Evolutionary conservation across 2,888 invertebrate species (phyloP).

Genomic region (Stenolophus ochropezus): DNA sequence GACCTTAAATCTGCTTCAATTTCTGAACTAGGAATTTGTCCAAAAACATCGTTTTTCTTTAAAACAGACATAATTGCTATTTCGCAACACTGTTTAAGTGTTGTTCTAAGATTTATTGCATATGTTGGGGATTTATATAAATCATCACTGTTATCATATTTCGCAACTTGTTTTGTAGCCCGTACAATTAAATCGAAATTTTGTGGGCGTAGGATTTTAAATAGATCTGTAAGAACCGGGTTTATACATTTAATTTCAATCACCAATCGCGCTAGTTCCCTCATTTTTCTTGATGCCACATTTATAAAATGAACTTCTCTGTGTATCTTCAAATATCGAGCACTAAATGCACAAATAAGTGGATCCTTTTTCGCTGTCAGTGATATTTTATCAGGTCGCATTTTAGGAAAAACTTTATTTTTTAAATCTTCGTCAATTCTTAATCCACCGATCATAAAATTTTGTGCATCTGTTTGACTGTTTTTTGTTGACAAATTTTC

Average conservation of each 20-base stretch:
- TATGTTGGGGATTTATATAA: constrained; percentile 22
- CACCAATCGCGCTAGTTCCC: constrained; percentile 61
- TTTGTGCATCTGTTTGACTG: constrained; percentile 22
- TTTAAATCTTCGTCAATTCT: constrained; percentile 51
- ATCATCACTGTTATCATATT: constrained; percentile 34
- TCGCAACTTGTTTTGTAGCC: constrained; percentile 42
- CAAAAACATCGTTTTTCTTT: constrained; percentile 8
- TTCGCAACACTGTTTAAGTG: constrained; percentile 58
- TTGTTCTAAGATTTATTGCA: constrained; percentile 43
- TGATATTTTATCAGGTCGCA: constrained; percentile 61
- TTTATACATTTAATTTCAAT: constrained; percentile 60
- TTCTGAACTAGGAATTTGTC: constrained; percentile 25
- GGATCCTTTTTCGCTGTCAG: constrained; percentile 60
- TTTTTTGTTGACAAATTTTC: not conserved
- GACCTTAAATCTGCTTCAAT: constrained; percentile 61
- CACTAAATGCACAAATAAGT: constrained; percentile 62
- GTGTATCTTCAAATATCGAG: constrained; percentile 62
- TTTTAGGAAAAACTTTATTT: constrained; percentile 59
- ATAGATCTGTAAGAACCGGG: constrained; percentile 48
- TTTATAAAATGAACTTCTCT: constrained; percentile 61
- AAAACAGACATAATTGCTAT: constrained; percentile 11
- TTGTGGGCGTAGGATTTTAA: constrained; percentile 56
- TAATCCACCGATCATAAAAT: constrained; percentile 10
- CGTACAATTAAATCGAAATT: constrained; percentile 25
- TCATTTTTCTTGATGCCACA: constrained; percentile 62